Evolutionary conservation across 92 coral and sea anemone species (phyloP).

Genomic region (Bergia puertoricense): DNA sequence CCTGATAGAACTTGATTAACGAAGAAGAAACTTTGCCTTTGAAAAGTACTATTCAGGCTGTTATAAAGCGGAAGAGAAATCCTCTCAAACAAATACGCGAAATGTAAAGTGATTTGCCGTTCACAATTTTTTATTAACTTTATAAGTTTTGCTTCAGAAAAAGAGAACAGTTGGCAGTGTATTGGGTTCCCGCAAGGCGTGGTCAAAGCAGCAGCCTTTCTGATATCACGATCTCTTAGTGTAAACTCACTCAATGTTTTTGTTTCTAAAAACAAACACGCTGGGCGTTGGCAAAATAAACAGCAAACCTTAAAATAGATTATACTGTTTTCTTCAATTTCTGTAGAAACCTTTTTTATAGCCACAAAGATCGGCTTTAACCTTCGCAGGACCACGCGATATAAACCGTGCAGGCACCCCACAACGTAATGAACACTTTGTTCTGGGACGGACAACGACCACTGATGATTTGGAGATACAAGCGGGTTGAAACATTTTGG

Average conservation of each 20-base stretch:
- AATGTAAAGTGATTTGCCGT: neutral
- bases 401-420: neutral
- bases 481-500: neutral
- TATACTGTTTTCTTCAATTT: neutral
- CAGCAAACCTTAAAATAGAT: neutral
- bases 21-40: neutral
- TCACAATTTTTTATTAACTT: too few species aligned
- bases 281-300: constrained; percentile 26
- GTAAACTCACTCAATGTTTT: constrained; percentile 28
- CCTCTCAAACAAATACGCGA: neutral
- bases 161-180: neutral
- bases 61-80: neutral
- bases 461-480: neutral
- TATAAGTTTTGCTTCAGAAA: neutral
- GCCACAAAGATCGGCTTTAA: neutral
- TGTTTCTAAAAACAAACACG: constrained; percentile 4
- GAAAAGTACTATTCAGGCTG: too few species aligned
- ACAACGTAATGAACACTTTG: neutral
- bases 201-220: neutral
- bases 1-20: too few species aligned
- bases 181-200: neutral
- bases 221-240: constrained; percentile 30
- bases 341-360: neutral
- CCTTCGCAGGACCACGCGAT: neutral
- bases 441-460: neutral